A percentile compares a stretch with the other conserved stretches of the same genome.
phyloP scores from a whole-genome alignment of 1,140 invertebrate species.

The Atta cephalotes region DNA sequence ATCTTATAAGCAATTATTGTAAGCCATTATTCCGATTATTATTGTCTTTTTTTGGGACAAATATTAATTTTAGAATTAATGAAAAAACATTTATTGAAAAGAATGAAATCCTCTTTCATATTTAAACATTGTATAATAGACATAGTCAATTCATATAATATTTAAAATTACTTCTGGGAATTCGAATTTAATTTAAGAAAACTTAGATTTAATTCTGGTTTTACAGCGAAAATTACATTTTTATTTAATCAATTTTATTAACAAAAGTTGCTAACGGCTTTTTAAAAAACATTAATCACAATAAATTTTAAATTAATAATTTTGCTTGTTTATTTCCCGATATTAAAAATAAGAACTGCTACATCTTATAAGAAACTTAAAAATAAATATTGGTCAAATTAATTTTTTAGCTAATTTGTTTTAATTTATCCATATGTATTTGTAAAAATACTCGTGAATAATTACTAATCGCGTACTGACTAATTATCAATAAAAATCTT shows the following conservation, averaged over 20 bases:
- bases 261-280: not conserved
- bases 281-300: not conserved
- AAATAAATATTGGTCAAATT: not conserved
- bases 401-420: not conserved
- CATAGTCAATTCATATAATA: not conserved
- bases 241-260: slow-evolving; percentile 7
- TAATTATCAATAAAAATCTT: not conserved
- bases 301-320: not conserved
- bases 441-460: not conserved
- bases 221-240: not conserved
- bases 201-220: not conserved
- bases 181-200: not conserved
- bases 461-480: not conserved
- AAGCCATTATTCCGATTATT: not conserved
- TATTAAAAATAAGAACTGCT: not conserved
- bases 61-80: not conserved
- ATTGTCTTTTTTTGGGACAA: not conserved
- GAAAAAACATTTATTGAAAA: not conserved
- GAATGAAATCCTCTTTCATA: not conserved
- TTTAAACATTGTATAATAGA: not conserved
- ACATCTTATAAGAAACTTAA: not conserved
- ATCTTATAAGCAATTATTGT: not conserved
- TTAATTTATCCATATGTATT: not conserved
- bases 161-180: not conserved
- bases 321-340: not conserved